Evolutionary conservation across 2,113 vertebrate species (phyloP).

Genomic region (Thalassoma bifasciatum): DNA sequence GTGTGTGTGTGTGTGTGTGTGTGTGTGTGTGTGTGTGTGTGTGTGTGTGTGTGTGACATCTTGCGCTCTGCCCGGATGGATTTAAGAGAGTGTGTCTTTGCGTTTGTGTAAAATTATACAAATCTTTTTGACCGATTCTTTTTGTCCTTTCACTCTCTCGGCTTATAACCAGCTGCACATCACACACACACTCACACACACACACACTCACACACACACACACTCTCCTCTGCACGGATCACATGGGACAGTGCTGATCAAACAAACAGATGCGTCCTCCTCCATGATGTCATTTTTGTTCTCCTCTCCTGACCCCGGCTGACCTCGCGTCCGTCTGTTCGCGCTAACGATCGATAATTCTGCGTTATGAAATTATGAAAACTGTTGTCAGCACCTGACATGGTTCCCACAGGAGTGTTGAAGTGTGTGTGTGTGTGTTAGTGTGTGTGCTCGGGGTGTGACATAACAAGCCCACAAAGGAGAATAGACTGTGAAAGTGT

Average conservation of each 20-base stretch:
- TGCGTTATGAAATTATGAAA: too few relatives aligned
- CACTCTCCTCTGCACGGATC: conserved; percentile 6
- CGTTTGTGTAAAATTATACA: conserved; percentile 20
- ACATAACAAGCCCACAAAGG: not conserved
- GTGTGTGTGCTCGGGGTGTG: not conserved
- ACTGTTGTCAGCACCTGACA: not conserved
- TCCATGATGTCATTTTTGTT: conserved; percentile 63
- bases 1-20: conserved; percentile 16
- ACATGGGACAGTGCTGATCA: conserved; percentile 65
- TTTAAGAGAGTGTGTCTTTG: not conserved
- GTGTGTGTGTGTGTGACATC: conserved; percentile 1
- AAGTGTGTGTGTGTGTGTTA: too few relatives aligned
- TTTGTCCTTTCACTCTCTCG: not conserved
- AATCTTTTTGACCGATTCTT: too few relatives aligned
- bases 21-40: conserved; percentile 26
- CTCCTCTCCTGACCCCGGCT: conserved; percentile 49
- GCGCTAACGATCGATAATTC: not conserved
- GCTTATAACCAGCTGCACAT: conserved; percentile 56
- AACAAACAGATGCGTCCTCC: conserved; percentile 66
- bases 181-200: not conserved
- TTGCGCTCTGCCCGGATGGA: not conserved
- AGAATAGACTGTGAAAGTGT: not conserved
- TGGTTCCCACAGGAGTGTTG: not conserved
- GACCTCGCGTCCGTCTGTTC: conserved; percentile 37
- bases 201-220: not conserved